Evolutionary conservation across 2,888 invertebrate species (phyloP), one percentile per base, ranked within the genome.

Genomic region (Selenia dentaria): DNA sequence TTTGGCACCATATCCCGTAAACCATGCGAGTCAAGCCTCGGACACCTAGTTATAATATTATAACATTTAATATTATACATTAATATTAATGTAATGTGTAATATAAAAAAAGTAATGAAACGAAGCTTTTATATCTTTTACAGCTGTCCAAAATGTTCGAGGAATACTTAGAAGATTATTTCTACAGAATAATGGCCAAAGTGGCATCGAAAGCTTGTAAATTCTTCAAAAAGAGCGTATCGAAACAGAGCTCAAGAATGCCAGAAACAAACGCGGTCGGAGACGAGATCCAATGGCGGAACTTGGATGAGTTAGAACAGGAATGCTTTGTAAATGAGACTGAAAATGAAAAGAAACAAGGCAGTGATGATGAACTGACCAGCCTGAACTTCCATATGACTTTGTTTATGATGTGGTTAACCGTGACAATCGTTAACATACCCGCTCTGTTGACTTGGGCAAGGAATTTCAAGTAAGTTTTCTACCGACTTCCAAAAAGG

Each of bases 401-500:
- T 47, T 73, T 96, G 62, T 94, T 96, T 62, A 82, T 94, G 37
- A 70, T 96, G 58, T 94, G 95, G 92, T 70, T 93, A 38, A 72
- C 93, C 9, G 90, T 94, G 18, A 91, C 95, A 0, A 53, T 93
- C n/a, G 81, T 96, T 25, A 95, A 95, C 78, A 58, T 94, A 6
- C 96, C 96, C 0, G 92, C 94, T 27, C 92, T 94, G 9, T 74
- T 96, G 27, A 94, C 95, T 3, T 97, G 96, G 96, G 94, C 96
- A 0, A 94, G 94, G 67, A 95, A 95, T 85, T 95, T 94, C 63
- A 93, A 93, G 96, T 96, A 90, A 91, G 91, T 87, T n/a, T n/a
- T n/a, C n/a, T n/a, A n/a, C n/a, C n/a, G n/a, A n/a, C n/a, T n/a
- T n/a, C n/a, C n/a, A n/a, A n/a, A n/a, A n/a, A n/a, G n/a, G n/a